A percentile compares a stretch with the other conserved stretches of the same genome.
Conservation (phyloP, 2,113 vertebrate genomes). For the Bubo scandiacus region DNA sequence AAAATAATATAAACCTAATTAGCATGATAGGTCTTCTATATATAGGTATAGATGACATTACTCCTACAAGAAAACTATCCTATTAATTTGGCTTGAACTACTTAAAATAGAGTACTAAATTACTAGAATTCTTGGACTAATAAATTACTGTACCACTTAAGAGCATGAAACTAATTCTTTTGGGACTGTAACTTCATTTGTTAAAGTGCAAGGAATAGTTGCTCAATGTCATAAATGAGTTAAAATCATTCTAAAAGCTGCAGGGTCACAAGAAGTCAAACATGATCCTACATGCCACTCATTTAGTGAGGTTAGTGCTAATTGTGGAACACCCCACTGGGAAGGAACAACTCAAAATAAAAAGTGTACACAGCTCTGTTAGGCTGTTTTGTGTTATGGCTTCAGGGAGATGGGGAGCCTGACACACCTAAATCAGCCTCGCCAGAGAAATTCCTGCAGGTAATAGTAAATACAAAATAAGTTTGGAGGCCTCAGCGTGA, state of each 20-base stretch:
- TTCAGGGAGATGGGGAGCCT: not conserved
- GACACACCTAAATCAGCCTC: not conserved
- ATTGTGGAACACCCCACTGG: not conserved
- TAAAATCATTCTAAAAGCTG: constrained; percentile 25
- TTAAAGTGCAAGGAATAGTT: not conserved
- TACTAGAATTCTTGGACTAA: constrained; percentile 26
- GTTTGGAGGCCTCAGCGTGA: not conserved
- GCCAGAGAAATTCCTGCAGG: not conserved
- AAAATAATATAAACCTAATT: constrained; percentile 48
- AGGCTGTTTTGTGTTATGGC: not conserved
- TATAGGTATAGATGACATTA: constrained; percentile 18
- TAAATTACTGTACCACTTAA: constrained; percentile 45
- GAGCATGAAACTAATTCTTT: constrained; percentile 16
- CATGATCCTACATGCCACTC: not conserved
- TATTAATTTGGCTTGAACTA: constrained; percentile 58
- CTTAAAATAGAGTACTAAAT: constrained; percentile 57
- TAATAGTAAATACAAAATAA: not conserved
- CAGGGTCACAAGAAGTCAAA: not conserved
- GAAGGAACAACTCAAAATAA: not conserved
- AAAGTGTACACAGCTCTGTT: not conserved
- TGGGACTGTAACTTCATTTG: constrained; percentile 42
- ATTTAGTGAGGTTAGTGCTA: not conserved
- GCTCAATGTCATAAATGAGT: constrained; percentile 26
- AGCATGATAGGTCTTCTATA: constrained; percentile 38
- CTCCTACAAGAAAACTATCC: not conserved